Evolutionary conservation across 2,888 invertebrate genomes (phyloP).

Genomic region (Noctua janthe): DNA sequence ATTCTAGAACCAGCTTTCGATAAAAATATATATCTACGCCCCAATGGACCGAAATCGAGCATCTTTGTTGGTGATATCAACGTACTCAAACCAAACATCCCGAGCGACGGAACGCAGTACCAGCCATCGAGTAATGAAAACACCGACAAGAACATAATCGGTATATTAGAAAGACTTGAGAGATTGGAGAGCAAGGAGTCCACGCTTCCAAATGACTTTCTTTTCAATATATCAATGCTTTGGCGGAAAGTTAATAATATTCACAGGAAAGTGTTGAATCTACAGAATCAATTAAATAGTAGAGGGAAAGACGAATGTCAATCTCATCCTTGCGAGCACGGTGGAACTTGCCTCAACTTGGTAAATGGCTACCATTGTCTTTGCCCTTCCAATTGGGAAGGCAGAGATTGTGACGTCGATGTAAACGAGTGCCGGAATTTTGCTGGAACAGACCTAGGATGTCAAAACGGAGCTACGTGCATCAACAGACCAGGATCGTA

Average conservation of each 20-base stretch:
- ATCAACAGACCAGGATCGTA: conserved; percentile 95
- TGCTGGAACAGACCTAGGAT: conserved; percentile 96
- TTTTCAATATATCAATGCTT: conserved; percentile 74
- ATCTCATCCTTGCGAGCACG: conserved; percentile 95
- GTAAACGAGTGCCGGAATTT: conserved; percentile 96
- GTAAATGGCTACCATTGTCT: conserved; percentile 93
- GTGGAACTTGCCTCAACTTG: conserved; percentile 94
- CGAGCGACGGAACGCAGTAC: conserved; percentile 60
- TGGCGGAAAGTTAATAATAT: conserved; percentile 78
- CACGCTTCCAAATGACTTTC: conserved; percentile 64
- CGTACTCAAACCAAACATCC: conserved; percentile 86
- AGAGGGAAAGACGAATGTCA: conserved; percentile 92
- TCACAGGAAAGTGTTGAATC: conserved; percentile 80
- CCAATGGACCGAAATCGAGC: conserved; percentile 92
- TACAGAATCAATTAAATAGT: conserved; percentile 85
- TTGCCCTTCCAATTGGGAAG: conserved; percentile 94
- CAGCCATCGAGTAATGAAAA: conserved; percentile 58
- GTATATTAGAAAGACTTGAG: conserved; percentile 76
- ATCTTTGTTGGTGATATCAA: conserved; percentile 93
- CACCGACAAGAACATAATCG: conserved; percentile 67
- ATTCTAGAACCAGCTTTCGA: conserved; percentile 94
- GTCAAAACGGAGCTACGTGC: conserved; percentile 97
- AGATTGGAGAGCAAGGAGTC: conserved; percentile 74
- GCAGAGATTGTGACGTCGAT: conserved; percentile 92
- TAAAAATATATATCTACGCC: conserved; percentile 94